Evolutionary conservation across 2,113 vertebrate species (phyloP).

Genomic region (Semnopithecus entellus): DNA sequence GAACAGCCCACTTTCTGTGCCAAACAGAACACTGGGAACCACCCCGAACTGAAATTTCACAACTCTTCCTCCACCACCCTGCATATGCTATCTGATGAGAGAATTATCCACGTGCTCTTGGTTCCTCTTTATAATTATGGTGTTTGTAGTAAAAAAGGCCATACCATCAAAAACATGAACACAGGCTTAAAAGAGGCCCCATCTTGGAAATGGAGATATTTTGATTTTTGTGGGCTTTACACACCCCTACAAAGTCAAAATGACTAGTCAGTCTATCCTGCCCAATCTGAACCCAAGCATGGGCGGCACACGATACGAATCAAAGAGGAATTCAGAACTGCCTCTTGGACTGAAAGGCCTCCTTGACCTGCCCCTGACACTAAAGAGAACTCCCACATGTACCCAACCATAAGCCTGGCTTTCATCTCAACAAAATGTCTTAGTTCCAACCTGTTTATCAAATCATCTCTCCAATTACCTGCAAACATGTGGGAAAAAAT

Average conservation of each 20-base stretch:
- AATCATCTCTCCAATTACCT: neutral
- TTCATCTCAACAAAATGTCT: neutral
- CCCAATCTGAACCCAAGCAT: neutral
- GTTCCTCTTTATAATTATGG: neutral
- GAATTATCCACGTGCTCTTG: neutral
- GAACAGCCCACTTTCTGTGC: neutral
- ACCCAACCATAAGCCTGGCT: neutral
- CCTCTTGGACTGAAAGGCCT: neutral
- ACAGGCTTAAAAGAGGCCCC: neutral
- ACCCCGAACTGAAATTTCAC: neutral
- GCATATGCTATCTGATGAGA: neutral
- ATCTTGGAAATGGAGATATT: neutral
- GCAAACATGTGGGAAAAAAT: neutral
- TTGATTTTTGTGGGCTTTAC: neutral
- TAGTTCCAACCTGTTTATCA: neutral
- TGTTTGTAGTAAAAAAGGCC: neutral
- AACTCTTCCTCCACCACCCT: neutral
- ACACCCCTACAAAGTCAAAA: neutral
- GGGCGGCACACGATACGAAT: neutral
- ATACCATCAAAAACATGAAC: neutral
- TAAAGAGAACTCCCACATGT: conserved; percentile 4
- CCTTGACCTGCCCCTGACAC: neutral
- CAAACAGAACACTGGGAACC: neutral
- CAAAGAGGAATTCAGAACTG: neutral
- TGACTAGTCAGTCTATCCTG: neutral